Conservation (phyloP, 2,113 vertebrate species). For the Harpagus bidentatus region DNA sequence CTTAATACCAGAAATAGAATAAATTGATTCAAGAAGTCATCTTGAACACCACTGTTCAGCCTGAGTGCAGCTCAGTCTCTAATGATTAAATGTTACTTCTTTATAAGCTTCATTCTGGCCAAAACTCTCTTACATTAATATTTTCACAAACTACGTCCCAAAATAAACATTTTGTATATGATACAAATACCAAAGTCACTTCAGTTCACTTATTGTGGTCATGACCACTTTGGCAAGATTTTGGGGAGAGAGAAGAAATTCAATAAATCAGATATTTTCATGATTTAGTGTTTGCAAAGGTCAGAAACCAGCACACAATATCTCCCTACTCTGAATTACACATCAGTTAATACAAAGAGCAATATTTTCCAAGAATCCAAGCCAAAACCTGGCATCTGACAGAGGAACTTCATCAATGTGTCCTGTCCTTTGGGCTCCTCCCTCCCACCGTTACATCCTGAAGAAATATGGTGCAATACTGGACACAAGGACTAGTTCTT, state of each 20-base stretch:
- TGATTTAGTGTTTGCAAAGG: conserved; percentile 68
- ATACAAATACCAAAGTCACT: conserved; percentile 65
- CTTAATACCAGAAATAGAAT: conserved; percentile 64
- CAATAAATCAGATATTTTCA: conserved; percentile 68
- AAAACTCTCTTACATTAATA: conserved; percentile 58
- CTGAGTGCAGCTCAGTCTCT: conserved; percentile 38
- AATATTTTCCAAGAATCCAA: conserved; percentile 64
- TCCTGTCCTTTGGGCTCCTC: background rate
- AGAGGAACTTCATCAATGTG: conserved; percentile 11
- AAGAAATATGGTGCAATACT: background rate
- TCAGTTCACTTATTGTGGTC: conserved; percentile 66
- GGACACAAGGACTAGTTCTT: background rate
- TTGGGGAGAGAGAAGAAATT: conserved; percentile 51
- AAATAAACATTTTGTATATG: conserved; percentile 64
- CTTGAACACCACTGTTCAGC: conserved; percentile 45
- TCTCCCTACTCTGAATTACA: conserved; percentile 49
- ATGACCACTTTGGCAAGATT: conserved; percentile 66
- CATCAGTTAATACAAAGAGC: conserved; percentile 51
- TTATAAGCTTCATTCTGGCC: conserved; percentile 52
- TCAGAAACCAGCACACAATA: conserved; percentile 63
- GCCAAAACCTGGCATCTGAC: conserved; percentile 59
- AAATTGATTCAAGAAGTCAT: conserved; percentile 66
- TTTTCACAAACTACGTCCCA: conserved; percentile 63
- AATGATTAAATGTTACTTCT: conserved; percentile 56
- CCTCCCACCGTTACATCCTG: background rate